Evolutionary conservation across 2,113 vertebrate species (phyloP), one percentile per base, ranked within the genome.

Genomic region (Antigone vipio): DNA sequence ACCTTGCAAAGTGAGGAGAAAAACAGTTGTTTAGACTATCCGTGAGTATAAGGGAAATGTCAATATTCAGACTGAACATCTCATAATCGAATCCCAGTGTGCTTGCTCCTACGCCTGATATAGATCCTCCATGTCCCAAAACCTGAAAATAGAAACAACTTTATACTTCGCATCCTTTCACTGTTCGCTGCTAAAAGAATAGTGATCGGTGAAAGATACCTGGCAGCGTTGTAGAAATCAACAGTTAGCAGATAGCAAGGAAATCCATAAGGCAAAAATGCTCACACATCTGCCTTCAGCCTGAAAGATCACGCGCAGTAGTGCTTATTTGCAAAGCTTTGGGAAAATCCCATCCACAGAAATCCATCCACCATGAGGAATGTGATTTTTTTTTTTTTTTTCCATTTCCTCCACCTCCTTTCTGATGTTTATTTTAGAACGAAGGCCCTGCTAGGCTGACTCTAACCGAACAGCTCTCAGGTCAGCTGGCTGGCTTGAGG

Each of bases 81-180:
- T 75, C n/a, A 34, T 62, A 93, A 85, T 74, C 2, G 19, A 94
- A 92, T 78, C 47, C 44, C 32, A 40, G 30, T 42, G 77, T 75
- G 16, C 45, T 82, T 91, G 12, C n/a, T 78, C 72, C 26, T 42
- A 13, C 58, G 38, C 11, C 49, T 97, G 64, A 69, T 77, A 93
- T 22, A 78, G 49, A 97, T 60, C 34, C n/a, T 44, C 15, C 42
- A 30, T 30, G 49, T 77, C n/a, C 52, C 24, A 76, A 73, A 34
- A 90, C 75, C 35, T 91, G 81, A 71, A 96, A 97, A 95, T 26
- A 97, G 91, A 95, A 97, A 88, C 30, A 78, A 58, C n/a, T 95
- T 96, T 89, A 91, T 90, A 83, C 53, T 66, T 84, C 88, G 79
- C 35, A 55, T 95, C 47, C 50, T 96, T 96, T 95, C 69, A 49